phyloP scores from a whole-genome alignment of 2,113 vertebrate species.

The Gnathonemus echidnorhynchus region DNA sequence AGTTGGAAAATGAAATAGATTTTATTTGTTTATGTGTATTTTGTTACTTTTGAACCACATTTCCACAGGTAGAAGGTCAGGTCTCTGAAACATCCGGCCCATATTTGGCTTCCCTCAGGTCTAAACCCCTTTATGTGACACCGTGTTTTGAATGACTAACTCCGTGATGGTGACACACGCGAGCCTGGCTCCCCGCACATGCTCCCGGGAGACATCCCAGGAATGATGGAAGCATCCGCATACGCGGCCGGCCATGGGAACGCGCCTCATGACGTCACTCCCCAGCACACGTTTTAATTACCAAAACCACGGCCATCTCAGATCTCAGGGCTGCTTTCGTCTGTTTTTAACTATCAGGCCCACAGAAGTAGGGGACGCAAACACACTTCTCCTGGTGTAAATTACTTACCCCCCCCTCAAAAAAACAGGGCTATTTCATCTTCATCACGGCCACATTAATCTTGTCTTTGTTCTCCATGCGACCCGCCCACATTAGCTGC shows the following conservation, averaged over 20 bases:
- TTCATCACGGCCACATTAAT: slow-evolving; percentile 37
- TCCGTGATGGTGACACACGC: background rate
- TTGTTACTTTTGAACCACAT: background rate
- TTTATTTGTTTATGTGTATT: background rate
- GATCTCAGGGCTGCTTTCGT: background rate
- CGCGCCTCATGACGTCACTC: background rate
- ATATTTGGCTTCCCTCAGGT: background rate
- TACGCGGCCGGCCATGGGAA: background rate
- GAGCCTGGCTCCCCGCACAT: background rate
- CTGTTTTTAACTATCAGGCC: slow-evolving; percentile 18
- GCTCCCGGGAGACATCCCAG: background rate
- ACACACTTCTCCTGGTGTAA: slow-evolving; percentile 34
- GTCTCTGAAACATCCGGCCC: background rate
- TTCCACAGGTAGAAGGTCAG: background rate
- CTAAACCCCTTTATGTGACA: background rate
- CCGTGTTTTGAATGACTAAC: background rate
- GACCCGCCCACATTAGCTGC: slow-evolving; percentile 51
- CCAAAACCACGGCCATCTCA: background rate
- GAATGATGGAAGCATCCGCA: background rate
- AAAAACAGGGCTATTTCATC: slow-evolving; percentile 40
- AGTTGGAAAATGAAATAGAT: background rate
- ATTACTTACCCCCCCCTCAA: slow-evolving; percentile 35
- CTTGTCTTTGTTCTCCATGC: slow-evolving; percentile 35
- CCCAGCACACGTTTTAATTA: slow-evolving; percentile 13
- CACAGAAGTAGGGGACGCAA: slow-evolving; percentile 14